Conservation (phyloP, 2,113 vertebrate genomes). For the Porphyrio hochstetteri region DNA sequence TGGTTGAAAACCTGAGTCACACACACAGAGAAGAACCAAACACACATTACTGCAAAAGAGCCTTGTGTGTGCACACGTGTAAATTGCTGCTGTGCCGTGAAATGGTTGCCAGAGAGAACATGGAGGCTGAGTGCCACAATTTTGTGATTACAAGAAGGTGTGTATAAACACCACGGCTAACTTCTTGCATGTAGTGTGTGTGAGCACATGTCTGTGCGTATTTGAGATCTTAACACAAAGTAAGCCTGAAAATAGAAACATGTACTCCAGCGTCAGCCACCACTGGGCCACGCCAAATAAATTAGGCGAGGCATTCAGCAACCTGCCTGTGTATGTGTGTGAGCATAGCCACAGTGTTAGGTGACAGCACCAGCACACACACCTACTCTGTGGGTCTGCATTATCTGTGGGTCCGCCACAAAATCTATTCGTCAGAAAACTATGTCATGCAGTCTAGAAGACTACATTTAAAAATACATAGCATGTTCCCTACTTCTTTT, state of each 20-base stretch:
- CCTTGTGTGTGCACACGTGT: not conserved
- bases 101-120: not conserved
- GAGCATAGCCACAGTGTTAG: not conserved
- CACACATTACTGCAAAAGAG: not conserved
- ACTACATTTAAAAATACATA: not conserved
- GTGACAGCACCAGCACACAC: not conserved
- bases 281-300: not conserved
- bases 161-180: not conserved
- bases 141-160: not conserved
- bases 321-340: fast-evolving
- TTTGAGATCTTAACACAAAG: not conserved
- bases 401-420: not conserved
- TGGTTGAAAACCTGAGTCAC: not conserved
- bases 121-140: not conserved
- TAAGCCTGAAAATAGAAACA: not conserved
- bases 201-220: fast-evolving
- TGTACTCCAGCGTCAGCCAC: not conserved
- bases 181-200: not conserved
- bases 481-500: not conserved
- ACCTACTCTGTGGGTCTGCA: not conserved
- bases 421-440: not conserved
- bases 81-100: not conserved
- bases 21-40: not conserved
- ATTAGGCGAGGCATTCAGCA: not conserved
- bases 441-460: not conserved